Evolutionary conservation across 2,888 invertebrate species (phyloP), one percentile per base, ranked within the genome.

Genomic region (Lampropteryx suffumata): DNA sequence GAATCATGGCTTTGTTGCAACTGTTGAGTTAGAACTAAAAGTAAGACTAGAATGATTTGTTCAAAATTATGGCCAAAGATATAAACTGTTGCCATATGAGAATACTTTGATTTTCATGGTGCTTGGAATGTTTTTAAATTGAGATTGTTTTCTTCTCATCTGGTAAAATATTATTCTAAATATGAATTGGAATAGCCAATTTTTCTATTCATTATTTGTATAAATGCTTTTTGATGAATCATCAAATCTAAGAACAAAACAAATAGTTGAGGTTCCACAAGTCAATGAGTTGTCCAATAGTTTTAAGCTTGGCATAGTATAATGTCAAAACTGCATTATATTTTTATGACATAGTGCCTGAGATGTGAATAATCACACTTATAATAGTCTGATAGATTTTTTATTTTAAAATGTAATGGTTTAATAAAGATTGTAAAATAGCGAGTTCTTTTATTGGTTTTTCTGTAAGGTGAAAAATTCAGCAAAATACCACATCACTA

Each of bases 41-140:
- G n/a, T n/a, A n/a, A n/a, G 57, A 55, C 55, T 54, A 46, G 46
- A 48, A 37, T 45, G 29, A 14, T 50, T 42, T 50, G 44, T 57
- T 59, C 42, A 50, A 53, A 50, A 46, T 43, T 29, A 50, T 40
- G 55, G 57, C 59, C 61, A 61, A 61, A 61, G 59, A 61, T 39
- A 46, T 32, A 27, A 43, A 45, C 27, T 39, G 21, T 33, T 50
- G 53, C 54, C 54, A 57, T 61, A 39, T 9, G 45, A 37, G 42
- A 44, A 9, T 33, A 14, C 8, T 32, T 29, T 39, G 30, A 24
- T 42, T 36, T 24, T 12, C 28, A 27, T 26, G 35, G 34, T 44
- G 43, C 21, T 35, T 14, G 14, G 10, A 29, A 2, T 24, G 6
- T 11, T 11, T 28, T n/a, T 3, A n/a, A 10, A 2, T 28, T n/a